Conservation (phyloP, 2,797 vertebrate genomes). For the Ciconia nigra region DNA sequence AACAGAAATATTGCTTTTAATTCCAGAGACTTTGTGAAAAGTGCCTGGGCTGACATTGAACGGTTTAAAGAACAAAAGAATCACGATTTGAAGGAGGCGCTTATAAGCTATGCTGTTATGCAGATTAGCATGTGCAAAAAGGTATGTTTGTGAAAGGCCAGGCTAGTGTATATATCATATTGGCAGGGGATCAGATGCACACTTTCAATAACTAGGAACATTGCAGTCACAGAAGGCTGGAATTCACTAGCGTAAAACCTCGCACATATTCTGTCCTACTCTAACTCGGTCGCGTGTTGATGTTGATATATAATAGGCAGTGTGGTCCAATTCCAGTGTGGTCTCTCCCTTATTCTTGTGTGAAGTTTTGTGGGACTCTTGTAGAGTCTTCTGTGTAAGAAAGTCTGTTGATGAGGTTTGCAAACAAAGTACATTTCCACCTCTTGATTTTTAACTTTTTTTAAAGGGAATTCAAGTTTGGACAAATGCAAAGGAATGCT, state of each 20-base stretch:
- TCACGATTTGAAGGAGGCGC: conserved; percentile 89
- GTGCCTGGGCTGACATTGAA: conserved; percentile 89
- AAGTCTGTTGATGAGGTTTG: not conserved
- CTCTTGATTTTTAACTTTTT: not conserved
- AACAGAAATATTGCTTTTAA: conserved; percentile 4
- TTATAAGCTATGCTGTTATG: conserved; percentile 93
- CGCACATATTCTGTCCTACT: not conserved
- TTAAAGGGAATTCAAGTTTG: conserved; percentile 95
- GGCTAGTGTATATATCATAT: not conserved
- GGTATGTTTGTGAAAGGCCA: conserved; percentile 68
- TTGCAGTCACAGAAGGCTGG: not conserved
- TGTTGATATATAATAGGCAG: not conserved
- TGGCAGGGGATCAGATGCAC: not conserved
- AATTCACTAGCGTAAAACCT: not conserved
- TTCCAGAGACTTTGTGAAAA: conserved; percentile 89
- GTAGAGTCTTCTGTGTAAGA: not conserved
- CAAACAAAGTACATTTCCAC: not conserved
- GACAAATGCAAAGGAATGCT: conserved; percentile 98
- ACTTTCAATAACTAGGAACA: not conserved
- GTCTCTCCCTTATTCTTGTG: not conserved
- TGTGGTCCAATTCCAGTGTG: not conserved
- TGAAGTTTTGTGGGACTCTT: not conserved
- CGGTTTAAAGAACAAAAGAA: conserved; percentile 95
- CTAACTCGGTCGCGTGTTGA: not conserved
- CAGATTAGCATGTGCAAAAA: conserved; percentile 98